Conservation (phyloP, 2,888 invertebrate genomes). For the Diarsia rubi region DNA sequence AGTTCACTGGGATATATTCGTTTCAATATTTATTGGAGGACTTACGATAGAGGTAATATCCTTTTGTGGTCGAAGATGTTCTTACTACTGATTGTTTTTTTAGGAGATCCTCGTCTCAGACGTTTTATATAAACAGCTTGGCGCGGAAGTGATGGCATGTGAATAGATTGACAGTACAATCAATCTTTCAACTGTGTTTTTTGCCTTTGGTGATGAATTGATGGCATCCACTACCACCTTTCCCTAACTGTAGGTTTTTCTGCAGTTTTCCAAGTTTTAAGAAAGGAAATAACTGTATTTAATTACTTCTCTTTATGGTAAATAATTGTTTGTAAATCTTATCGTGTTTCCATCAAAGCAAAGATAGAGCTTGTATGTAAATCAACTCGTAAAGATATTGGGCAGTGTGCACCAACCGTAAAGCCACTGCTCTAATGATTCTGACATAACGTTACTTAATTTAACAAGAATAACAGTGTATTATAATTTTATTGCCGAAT, state of each 20-base stretch:
- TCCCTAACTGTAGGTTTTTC: slow-evolving; percentile 3
- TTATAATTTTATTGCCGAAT: slow-evolving; percentile 76
- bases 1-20: slow-evolving; percentile 43
- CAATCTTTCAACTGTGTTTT: slow-evolving; percentile 47
- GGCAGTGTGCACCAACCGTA: slow-evolving; percentile 57
- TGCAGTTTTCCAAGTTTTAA: slow-evolving; percentile 5
- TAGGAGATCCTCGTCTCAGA: slow-evolving; percentile 1
- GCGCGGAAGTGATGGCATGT: slow-evolving; percentile 37
- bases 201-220: slow-evolving; percentile 18
- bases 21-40: slow-evolving; percentile 47
- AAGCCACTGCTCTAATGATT: slow-evolving; percentile 60
- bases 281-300: slow-evolving; percentile 25
- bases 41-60: slow-evolving; percentile 41
- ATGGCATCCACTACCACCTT: slow-evolving; percentile 13
- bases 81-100: slow-evolving; percentile 41
- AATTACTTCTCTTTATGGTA: slow-evolving; percentile 14
- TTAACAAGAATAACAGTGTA: slow-evolving; percentile 72
- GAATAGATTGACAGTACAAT: slow-evolving; percentile 34
- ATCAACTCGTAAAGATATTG: slow-evolving; percentile 44
- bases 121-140: slow-evolving; percentile 23
- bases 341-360: slow-evolving; percentile 11
- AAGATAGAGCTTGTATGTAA: slow-evolving; percentile 40
- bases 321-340: slow-evolving; percentile 25
- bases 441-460: slow-evolving; percentile 80
- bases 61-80: slow-evolving; percentile 49